Conservation (phyloP, 2,113 vertebrate genomes). For the Aythya baeri region DNA sequence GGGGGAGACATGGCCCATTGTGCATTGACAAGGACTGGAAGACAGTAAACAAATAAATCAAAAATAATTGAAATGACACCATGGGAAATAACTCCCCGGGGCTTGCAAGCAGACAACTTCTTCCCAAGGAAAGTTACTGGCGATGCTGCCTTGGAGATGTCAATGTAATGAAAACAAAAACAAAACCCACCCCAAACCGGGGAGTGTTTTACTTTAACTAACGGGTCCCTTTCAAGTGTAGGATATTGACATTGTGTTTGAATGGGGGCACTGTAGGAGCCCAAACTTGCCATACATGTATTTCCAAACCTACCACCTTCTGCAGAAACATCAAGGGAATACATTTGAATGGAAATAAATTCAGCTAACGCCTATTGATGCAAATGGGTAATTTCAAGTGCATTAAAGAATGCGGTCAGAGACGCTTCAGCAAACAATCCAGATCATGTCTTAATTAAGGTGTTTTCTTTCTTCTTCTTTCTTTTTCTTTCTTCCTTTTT, state of each 20-base stretch:
- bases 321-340: conserved; percentile 68
- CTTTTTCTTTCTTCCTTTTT: neutral
- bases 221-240: conserved; percentile 50
- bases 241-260: conserved; percentile 63
- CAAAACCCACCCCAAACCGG: conserved; percentile 1
- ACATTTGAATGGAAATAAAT: conserved; percentile 65
- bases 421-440: conserved; percentile 64
- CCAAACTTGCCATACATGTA: conserved; percentile 49
- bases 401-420: conserved; percentile 47
- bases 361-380: conserved; percentile 54
- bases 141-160: conserved; percentile 37
- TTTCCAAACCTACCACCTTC: conserved; percentile 59
- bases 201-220: conserved; percentile 36
- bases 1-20: neutral
- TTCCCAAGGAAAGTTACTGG: conserved; percentile 53
- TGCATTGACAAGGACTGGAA: conserved; percentile 33
- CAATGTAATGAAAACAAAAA: conserved; percentile 33
- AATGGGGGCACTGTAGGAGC: conserved; percentile 46
- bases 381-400: conserved; percentile 64
- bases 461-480: conserved; percentile 43
- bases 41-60: conserved; percentile 64
- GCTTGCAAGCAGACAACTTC: conserved; percentile 8
- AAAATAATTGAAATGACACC: conserved; percentile 56
- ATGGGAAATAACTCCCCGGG: conserved; percentile 34
- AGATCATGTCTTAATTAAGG: conserved; percentile 68